Evolutionary conservation across 2,113 vertebrate genomes (phyloP), one percentile per base, ranked within the genome.

Genomic region (Castor canadensis): DNA sequence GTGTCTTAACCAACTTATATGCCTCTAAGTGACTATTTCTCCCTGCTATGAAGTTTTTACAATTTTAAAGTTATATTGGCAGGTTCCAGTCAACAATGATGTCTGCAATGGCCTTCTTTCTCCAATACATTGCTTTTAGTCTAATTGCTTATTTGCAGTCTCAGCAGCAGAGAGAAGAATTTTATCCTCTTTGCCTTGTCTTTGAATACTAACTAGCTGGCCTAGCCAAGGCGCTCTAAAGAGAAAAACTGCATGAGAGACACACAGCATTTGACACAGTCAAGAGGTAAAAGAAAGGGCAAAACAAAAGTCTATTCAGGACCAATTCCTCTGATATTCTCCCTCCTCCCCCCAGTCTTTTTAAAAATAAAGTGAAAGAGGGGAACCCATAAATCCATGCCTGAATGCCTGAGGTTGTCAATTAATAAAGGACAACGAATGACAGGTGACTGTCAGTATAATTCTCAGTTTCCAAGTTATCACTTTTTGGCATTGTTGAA

Each of bases 251-350:
- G 98, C 98, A 98, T 98, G 98, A 99, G 98, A 98, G 98, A 98
- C 98, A 99, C 98, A 99, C 96, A 98, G 98, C 99, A 98, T 99
- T 99, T 99, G 99, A 99, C 99, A 99, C 98, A 99, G 99, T 99
- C 98, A 99, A 99, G 98, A 98, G 97, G 98, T 98, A 98, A 98
- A 99, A 99, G 99, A 99, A 99, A 99, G 98, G 98, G 98, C 97
- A 98, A 99, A 98, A 99, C 99, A 99, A 99, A 99, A 99, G 99
- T 99, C 99, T 99, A 99, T 99, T 99, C 99, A 99, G 96, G 97
- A 97, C 98, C 95, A 97, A 98, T 98, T 98, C 98, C 98, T 99
- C 99, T 98, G 98, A 99, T 98, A 99, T 98, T 98, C 97, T 97
- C 95, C 75, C 98, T n/a, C 98, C 99, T 98, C 97, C 99, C 99